A percentile compares a stretch with the other conserved stretches of the same genome.
Conservation (phyloP, 1,140 invertebrate species). For the Trachymyrmex cornetzi region DNA sequence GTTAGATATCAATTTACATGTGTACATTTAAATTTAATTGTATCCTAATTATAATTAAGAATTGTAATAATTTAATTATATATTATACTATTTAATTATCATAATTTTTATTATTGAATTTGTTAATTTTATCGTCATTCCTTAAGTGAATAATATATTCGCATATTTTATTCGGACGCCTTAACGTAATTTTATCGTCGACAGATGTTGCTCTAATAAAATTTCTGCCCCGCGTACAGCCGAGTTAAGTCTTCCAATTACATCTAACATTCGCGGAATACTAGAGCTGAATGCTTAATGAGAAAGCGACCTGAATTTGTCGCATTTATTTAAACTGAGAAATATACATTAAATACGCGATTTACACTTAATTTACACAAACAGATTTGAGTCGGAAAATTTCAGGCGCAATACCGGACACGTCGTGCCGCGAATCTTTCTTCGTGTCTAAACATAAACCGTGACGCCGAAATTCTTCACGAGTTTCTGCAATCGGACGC, state of each 20-base stretch:
- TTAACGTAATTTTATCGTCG: conserved; percentile 28
- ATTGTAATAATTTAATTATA: background rate
- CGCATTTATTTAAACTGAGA: conserved; percentile 32
- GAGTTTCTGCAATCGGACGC: conserved; percentile 21
- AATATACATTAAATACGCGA: background rate
- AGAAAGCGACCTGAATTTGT: conserved; percentile 26
- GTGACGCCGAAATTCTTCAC: conserved; percentile 32
- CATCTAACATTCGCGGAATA: background rate
- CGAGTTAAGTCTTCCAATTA: conserved; percentile 40
- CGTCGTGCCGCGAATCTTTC: conserved; percentile 19
- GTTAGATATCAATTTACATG: too few relatives aligned
- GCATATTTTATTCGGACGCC: background rate
- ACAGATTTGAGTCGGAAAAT: background rate
- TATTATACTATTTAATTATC: background rate
- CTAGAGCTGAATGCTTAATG: conserved; percentile 23
- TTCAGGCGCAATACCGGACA: background rate
- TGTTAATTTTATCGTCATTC: background rate
- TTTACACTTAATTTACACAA: background rate
- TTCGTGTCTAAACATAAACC: conserved; percentile 38
- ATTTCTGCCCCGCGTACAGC: conserved; percentile 16
- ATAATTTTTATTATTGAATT: too few relatives aligned
- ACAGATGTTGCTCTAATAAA: conserved; percentile 37
- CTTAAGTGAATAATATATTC: background rate
- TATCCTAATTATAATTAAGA: too few relatives aligned
- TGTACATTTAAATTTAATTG: too few relatives aligned